Evolutionary conservation across 2,797 vertebrate species (phyloP), one percentile per base, ranked within the genome.

Genomic region (Crocidura indochinensis): DNA sequence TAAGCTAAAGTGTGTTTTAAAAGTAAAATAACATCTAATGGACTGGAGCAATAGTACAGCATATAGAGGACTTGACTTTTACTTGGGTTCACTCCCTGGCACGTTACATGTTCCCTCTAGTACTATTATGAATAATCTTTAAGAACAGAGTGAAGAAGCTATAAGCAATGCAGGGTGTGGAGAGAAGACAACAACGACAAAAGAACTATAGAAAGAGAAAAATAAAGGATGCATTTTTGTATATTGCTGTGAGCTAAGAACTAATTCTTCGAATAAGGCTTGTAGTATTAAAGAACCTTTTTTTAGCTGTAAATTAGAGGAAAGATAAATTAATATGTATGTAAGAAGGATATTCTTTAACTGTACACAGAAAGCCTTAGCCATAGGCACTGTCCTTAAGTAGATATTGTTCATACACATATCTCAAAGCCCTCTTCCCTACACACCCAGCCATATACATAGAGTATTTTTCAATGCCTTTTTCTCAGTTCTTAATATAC

Each of bases 291-390:
- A 88, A 64, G 12, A 93, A 31, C 10, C 9, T 64, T 72, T n/a
- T n/a, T n/a, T 81, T 60, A 78, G n/a, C 60, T 85, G 88, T 75
- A 94, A 80, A 84, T 77, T 84, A 93, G 38, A 38, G 38, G 38
- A 38, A 80, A 90, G 15, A 80, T 29, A 85, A 85, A 82, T 67
- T 76, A 83, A 85, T 87, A 73, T 6, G 2, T 53, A 9, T 77
- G 6, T 44, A 74, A 82, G 8, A 71, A 4, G 47, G 10, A 73
- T 0, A 79, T 82, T 19, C 65, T 53, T 82, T 80, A 44, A 2
- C 24, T 94, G 47, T 53, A 4, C 71, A 79, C 29, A 62, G 20
- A 47, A 93, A 93, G 27, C 0, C 10, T 84, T 86, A 82, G 67
- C 46, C 49, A 74, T 75, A 53, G 68, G 44, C 47, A 93, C 84